phyloP scores from a whole-genome alignment of 2,113 vertebrate genomes.

The Hemibagrus wyckioides region DNA sequence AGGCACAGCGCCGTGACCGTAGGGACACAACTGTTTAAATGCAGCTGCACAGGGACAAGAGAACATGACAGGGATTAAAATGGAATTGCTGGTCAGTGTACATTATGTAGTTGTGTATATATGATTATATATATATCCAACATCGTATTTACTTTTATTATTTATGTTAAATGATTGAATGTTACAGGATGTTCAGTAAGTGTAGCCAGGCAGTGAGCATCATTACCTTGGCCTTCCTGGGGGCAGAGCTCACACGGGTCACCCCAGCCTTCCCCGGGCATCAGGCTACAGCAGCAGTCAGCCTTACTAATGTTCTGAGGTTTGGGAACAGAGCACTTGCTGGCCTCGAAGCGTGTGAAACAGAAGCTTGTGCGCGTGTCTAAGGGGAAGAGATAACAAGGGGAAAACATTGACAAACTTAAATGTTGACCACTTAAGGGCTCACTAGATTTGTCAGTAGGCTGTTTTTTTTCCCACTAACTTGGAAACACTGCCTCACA shows the following conservation, averaged over 20 bases:
- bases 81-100: neutral
- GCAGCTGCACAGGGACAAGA: constrained; percentile 68
- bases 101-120: neutral
- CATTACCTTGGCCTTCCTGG: constrained; percentile 77
- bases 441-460: neutral
- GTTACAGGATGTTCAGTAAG: neutral
- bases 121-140: neutral
- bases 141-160: neutral
- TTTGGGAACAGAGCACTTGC: constrained; percentile 88
- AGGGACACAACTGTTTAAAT: constrained; percentile 83
- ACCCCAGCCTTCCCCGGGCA: constrained; percentile 91
- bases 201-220: neutral
- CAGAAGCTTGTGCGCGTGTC: constrained; percentile 93
- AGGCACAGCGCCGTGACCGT: constrained; percentile 83
- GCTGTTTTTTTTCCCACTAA: neutral
- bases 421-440: neutral
- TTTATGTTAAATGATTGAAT: neutral
- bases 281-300: constrained; percentile 91
- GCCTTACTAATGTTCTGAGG: constrained; percentile 91
- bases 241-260: constrained; percentile 95
- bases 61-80: neutral
- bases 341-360: constrained; percentile 87
- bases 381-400: constrained; percentile 54
- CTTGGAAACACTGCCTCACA: too few species aligned
- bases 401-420: neutral